A percentile compares a stretch with the other conserved stretches of the same genome.
These are phyloP conservation scores for Lepus americanus DNA, from an alignment of 2,113 vertebrate species.

Conservation along the genomic window DNA sequence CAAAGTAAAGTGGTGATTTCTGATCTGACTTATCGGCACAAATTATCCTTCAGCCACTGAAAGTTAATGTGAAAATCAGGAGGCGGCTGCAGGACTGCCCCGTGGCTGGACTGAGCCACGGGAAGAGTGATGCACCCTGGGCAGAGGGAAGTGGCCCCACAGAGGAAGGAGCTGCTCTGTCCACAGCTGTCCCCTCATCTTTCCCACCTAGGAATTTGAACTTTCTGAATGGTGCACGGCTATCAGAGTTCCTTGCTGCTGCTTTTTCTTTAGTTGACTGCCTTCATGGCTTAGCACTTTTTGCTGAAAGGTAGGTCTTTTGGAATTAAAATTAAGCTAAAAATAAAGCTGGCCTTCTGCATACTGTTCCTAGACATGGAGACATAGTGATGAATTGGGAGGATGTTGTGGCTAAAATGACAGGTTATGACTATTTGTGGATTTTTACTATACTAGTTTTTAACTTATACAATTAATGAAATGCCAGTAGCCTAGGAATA, in stretches of 20 bases:
- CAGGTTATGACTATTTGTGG: not conserved
- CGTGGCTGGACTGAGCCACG: not conserved
- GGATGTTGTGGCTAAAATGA: not conserved
- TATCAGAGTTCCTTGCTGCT: not conserved
- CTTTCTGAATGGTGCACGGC: not conserved
- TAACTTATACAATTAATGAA: not conserved
- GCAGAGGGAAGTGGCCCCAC: rapidly evolving
- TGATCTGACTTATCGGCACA: conserved; percentile 56
- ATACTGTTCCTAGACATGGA: not conserved
- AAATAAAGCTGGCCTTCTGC: not conserved
- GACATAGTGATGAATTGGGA: not conserved
- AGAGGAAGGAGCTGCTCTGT: no score
- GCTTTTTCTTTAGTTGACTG: not conserved
- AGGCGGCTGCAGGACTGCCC: not conserved
- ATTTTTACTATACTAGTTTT: not conserved
- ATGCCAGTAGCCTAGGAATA: not conserved
- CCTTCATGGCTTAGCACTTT: not conserved
- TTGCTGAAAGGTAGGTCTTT: not conserved
- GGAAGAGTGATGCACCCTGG: rapidly evolving
- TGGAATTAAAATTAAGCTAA: not conserved
- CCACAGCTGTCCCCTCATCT: not conserved
- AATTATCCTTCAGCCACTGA: conserved; percentile 1
- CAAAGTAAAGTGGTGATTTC: conserved; percentile 61
- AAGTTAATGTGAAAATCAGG: conserved; percentile 40
- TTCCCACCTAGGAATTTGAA: not conserved